Base-by-base conservation (phyloP, 2,113 vertebrate species). In the Lota lota region DNA sequence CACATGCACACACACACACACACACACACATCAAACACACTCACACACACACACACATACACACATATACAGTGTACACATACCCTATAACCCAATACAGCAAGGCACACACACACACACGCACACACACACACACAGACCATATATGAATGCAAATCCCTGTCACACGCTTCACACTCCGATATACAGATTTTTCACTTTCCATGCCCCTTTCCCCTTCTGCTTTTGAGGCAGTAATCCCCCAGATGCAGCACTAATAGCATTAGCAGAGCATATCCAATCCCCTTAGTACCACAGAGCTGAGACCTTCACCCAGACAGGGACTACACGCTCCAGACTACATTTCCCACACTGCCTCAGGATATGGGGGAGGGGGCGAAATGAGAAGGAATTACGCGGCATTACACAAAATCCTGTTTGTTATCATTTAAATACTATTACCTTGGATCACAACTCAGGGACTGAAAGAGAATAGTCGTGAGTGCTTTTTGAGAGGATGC, bases 241-340 rank as follows among this genome's bases (percentile, higher is more conserved):
- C 85, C 77, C 67, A 57, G 75, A 67, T 78, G 79, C 74, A 79
- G 74, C 76, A 70, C 83, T 89, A 90, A 89, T 87, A 86, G 79
- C 79, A 85, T 90, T 90, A 84, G 79, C 77, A 67, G 81, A 88
- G 88, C 88, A 86, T 86, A 82, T 86, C 88, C 79, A 89, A 89
- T 89, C 87, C 85, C 81, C 22, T 89, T 86, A 88, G 75, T 68
- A 62, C 81, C 76, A 51, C 22, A 47, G 51, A 75, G 75, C 76
- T 77, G 68, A 79, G 84, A 84, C 70, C 73, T 68, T 66, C 76
- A 20, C 69, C 70, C 78, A 85, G 72, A 76, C 73, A 78, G 59
- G 69, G 20, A 61, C 59, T n/a, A 61, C 63, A 74, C 65, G 50
- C 75, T 66, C 50, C 40, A 65, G 69, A 89, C 83, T 87, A 82